These are phyloP conservation scores for Idaea aversata DNA, from an alignment of 2,888 invertebrate species.

Conservation along the genomic window DNA sequence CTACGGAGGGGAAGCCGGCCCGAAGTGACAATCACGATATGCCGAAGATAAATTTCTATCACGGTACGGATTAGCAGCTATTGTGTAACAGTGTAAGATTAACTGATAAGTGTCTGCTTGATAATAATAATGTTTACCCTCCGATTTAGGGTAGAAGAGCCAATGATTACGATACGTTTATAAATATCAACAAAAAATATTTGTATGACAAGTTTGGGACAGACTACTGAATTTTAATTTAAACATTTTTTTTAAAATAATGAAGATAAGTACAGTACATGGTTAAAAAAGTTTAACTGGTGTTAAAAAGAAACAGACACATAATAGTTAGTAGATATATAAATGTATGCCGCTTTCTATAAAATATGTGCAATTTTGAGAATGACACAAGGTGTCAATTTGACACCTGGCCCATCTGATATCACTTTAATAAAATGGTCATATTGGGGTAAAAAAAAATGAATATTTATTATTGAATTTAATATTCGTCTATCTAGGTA, in stretches of 20 bases:
- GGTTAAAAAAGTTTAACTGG: too few species aligned
- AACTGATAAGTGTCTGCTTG: slow-evolving; percentile 77
- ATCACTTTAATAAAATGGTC: slow-evolving; percentile 25
- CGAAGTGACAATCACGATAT: slow-evolving; percentile 62
- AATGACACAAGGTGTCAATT: slow-evolving; percentile 40
- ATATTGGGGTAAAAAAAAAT: slow-evolving; percentile 7
- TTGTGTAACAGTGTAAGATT: slow-evolving; percentile 76
- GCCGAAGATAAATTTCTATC: slow-evolving; percentile 75
- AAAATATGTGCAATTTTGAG: neutral
- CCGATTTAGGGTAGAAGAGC: slow-evolving; percentile 40
- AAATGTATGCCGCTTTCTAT: neutral
- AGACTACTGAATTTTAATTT: neutral
- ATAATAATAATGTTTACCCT: slow-evolving; percentile 71
- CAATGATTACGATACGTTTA: slow-evolving; percentile 4
- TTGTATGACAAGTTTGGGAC: neutral
- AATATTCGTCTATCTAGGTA: slow-evolving; percentile 11
- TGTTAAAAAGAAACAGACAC: too few species aligned
- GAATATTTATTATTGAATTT: neutral
- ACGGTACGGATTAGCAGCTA: slow-evolving; percentile 72
- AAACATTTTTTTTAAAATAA: neutral
- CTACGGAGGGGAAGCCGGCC: slow-evolving; percentile 44
- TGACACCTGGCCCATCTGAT: slow-evolving; percentile 50
- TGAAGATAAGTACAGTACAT: too few species aligned
- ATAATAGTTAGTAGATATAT: neutral
- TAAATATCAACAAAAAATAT: neutral